Base-by-base conservation (phyloP, 2,888 invertebrate species). In the Ichneumoninae sp. region DNA sequence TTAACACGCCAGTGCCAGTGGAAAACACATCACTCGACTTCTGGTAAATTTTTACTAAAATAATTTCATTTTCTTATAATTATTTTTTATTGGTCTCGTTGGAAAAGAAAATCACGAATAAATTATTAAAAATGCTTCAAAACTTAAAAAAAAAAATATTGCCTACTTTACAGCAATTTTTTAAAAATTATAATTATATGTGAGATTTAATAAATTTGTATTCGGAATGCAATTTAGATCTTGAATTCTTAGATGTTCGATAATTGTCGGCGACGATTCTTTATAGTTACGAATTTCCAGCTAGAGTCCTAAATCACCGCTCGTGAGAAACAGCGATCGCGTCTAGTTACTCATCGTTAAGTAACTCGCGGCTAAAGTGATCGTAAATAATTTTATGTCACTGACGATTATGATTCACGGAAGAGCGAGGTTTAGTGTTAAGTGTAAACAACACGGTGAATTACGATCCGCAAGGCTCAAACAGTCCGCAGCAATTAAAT, bases 1-100 rank as follows among this genome's bases (percentile, higher is more conserved):
- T 85, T 81, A 66, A 75, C 69, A 33, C 69, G 70, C 33, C 63
- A 75, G 85, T 85, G 79, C 81, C 85, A 60, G 84, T 85, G 85
- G 81, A 74, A 50, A 78, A 79, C 69, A 54, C 70, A 70, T 75
- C 78, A 66, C 79, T 65, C 78, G 78, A 81, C 60, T 71, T 79
- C 70, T 79, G 85, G 85, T 85, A 85, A 85, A 77, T 68, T 66
- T 26, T 73, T 63, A n/a, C 19, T 7, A 8, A 30, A n/a, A 33
- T n/a, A 13, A 71, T 36, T n/a, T 22, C 40, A 19, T 22, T 54
- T 54, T 30, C 6, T 26, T 7, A 8, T 0, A 26, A 60, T 0
- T 33, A n/a, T 6, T 33, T 30, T 63, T 16, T 16, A 16, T 16
- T 63, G 0, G 5, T 40, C 10, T 40, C 4, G 2, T 2, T 0